Base-by-base conservation (phyloP, 2,113 vertebrate genomes). In the Cheilinus undulatus region DNA sequence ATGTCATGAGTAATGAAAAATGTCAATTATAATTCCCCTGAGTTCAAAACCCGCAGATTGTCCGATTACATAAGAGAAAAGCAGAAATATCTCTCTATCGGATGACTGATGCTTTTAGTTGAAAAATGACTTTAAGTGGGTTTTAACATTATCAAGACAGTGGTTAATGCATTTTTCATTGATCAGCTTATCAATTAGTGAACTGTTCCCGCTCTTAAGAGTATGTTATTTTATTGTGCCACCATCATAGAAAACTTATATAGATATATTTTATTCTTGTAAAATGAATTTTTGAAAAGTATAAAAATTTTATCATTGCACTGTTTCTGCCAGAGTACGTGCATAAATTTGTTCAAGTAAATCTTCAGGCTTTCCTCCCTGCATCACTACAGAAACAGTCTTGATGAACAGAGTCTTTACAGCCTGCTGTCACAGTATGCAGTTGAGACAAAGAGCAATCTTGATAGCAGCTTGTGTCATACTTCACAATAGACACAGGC, bases 371-470 rank as follows among this genome's bases (percentile, higher is more conserved):
- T 7, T 65, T 50, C 83, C 64, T 69, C 79, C 34, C 15, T 73
- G 63, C 71, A 43, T 49, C 69, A 63, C 45, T 40, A 53, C 66
- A 45, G 50, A 54, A 58, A 68, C 23, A n/a, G 51, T 73, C 69
- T 42, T 69, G 54, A 68, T 80, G 78, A 61, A 63, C 53, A 19
- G 15, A 67, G 14, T 49, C 63, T 66, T 66, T 75, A 64, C 73
- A 69, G 67, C 80, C 61, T 66, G 72, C 72, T 80, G 85, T 71
- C 85, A 69, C 49, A 27, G 51, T 52, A 1, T 53, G 56, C 51
- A 57, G 73, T 54, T 43, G 23, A 81, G 48, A 85, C 71, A 72
- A 81, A 63, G 48, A 74, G 60, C 64, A 76, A 61, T 73, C 28
- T 48, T 69, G 49, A 68, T 66, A 69, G 30, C 57, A 62, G 26